These are phyloP conservation scores for sheep (Ovis aries) DNA, from an alignment of 2,113 vertebrate species.

Conservation along the genomic window DNA sequence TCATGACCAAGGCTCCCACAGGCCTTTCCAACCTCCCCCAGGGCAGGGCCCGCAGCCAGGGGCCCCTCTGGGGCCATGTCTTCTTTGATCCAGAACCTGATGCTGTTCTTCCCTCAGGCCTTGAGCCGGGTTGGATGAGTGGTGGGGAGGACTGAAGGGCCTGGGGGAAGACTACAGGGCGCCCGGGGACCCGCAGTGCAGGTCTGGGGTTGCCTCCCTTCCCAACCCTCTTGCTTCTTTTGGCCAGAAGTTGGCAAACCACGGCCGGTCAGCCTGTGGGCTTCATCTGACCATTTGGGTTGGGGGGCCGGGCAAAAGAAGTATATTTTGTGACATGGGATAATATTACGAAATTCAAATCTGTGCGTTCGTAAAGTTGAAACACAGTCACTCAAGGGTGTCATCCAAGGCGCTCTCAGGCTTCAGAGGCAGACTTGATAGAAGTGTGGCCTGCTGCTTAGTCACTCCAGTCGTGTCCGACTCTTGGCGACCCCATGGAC, in stretches of 20 bases:
- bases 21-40: background rate
- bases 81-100: background rate
- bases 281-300: background rate
- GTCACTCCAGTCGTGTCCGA: background rate
- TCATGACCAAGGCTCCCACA: background rate
- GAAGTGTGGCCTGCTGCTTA: background rate
- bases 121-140: background rate
- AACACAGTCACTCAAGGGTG: background rate
- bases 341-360: background rate
- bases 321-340: background rate
- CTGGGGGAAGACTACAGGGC: background rate
- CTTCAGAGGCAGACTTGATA: background rate
- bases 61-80: background rate
- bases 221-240: background rate
- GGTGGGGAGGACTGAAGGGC: background rate
- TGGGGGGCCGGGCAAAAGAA: background rate
- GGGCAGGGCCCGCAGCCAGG: fast-evolving
- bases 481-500: background rate
- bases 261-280: background rate
- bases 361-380: background rate
- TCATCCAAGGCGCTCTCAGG: too few species aligned
- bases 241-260: background rate
- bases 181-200: fast-evolving
- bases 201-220: background rate
- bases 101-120: background rate